Base-by-base conservation (phyloP, 2,888 invertebrate genomes). In the Microchrysa polita region DNA sequence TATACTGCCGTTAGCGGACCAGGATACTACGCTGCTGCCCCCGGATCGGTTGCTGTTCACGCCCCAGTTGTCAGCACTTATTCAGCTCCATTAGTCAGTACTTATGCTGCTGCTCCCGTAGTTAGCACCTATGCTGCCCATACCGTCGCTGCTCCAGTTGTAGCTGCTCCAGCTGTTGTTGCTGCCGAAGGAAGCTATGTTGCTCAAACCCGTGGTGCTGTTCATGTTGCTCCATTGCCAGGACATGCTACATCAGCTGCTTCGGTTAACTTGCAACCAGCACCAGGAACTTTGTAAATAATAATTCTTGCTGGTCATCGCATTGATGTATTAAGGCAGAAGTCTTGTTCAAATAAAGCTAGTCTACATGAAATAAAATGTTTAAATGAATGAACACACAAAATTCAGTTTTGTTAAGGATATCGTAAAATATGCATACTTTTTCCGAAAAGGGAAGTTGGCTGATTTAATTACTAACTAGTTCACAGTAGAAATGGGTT, bases 211-310 rank as follows among this genome's bases (percentile, higher is more conserved):
- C 82, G 83, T 75, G 86, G 86, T 73, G 81, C 86, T 34, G 77
- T 84, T 5, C 86, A 86, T 76, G 81, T 82, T 42, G 85, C 85
- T 69, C 84, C 85, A n/a, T 80, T 85, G 48, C 84, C 85, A 42
- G 83, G 84, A 78, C 86, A 86, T 77, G 52, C 53, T n/a, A 60
- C 67, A 18, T 75, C 75, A 48, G 75, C 73, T 22, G 55, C 75
- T 57, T 73, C 74, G 14, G 80, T 86, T 74, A 86, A 86, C 79
- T 81, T 84, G 22, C 83, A 83, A 72, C 85, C 86, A 73, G 85
- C 86, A 44, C 84, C 86, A 77, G 85, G 86, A 80, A 85, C 86
- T 59, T n/a, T 48, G 14, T 48, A 48, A 48, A 48, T 48, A 48
- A 34, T 34, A 34, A 34, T 5, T n/a, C n/a, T n/a, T n/a, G n/a